Evolutionary conservation across 1,140 invertebrate species (phyloP).

Genomic region (Triops cancriformis): DNA sequence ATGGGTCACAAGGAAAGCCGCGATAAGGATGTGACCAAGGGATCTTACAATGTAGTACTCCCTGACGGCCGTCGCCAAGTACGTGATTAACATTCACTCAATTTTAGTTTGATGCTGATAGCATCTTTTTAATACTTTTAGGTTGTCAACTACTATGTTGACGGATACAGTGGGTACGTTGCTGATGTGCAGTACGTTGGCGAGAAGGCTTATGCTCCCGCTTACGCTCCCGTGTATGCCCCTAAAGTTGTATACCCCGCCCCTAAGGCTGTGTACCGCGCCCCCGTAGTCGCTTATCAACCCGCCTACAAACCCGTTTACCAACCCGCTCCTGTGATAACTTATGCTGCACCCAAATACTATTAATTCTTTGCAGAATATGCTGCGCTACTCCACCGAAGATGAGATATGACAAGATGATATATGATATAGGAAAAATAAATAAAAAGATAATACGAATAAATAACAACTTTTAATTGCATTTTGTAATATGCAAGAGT

Average conservation of each 20-base stretch:
- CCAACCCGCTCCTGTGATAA: background rate
- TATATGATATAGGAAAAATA: too few relatives aligned
- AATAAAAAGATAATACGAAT: too few relatives aligned
- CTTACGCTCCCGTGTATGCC: background rate
- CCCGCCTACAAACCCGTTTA: background rate
- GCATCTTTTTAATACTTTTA: background rate
- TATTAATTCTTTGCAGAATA: background rate
- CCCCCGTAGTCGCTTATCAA: background rate
- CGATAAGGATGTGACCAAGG: conserved; percentile 29
- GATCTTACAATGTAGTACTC: conserved; percentile 33
- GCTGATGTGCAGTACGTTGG: conserved; percentile 24
- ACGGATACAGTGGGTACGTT: conserved; percentile 17
- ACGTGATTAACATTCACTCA: background rate
- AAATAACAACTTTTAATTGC: too few relatives aligned
- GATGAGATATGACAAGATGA: background rate
- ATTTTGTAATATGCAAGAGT: too few relatives aligned
- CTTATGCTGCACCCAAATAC: background rate
- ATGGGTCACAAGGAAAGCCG: conserved; percentile 32
- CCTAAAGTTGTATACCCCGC: background rate
- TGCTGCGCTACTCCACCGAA: background rate
- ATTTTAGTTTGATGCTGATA: too few relatives aligned
- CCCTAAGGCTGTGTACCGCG: background rate
- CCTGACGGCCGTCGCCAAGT: conserved; percentile 30
- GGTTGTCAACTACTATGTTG: conserved; percentile 21
- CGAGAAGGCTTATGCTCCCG: conserved; percentile 1